phyloP scores from a whole-genome alignment of 2,888 invertebrate genomes.

The Trissoscelio sp. region DNA sequence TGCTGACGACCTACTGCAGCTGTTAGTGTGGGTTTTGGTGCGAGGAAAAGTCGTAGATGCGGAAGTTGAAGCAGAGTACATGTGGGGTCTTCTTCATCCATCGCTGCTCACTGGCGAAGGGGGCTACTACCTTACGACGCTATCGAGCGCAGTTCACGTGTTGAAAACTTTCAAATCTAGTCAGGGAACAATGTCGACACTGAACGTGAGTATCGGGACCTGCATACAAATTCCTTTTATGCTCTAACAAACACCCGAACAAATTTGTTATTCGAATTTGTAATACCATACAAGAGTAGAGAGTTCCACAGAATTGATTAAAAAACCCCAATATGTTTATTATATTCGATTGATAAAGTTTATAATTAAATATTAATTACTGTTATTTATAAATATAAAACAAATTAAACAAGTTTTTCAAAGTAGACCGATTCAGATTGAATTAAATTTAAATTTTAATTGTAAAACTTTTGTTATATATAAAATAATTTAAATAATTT shows the following conservation, averaged over 20 bases:
- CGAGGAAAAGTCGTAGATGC: slow-evolving; percentile 95
- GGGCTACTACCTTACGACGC: slow-evolving; percentile 96
- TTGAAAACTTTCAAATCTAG: slow-evolving; percentile 87
- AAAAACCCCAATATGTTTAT: too few relatives aligned
- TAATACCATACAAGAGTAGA: slow-evolving; percentile 21
- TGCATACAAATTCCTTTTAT: slow-evolving; percentile 47
- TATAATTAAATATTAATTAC: too few relatives aligned
- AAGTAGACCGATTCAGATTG: too few relatives aligned
- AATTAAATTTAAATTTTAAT: too few relatives aligned
- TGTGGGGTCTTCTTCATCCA: slow-evolving; percentile 97
- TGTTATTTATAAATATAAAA: too few relatives aligned
- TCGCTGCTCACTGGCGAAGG: slow-evolving; percentile 96
- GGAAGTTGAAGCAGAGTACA: slow-evolving; percentile 97
- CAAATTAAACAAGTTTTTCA: too few relatives aligned
- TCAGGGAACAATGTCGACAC: slow-evolving; percentile 81
- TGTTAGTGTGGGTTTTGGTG: slow-evolving; percentile 96
- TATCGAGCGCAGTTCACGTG: slow-evolving; percentile 96
- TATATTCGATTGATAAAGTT: too few relatives aligned
- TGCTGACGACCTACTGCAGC: slow-evolving; percentile 95
- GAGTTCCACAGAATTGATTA: slow-evolving; percentile 5
- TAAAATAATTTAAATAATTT: too few relatives aligned
- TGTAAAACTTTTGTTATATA: too few relatives aligned
- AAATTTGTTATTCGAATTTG: slow-evolving; percentile 48
- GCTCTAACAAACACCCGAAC: slow-evolving; percentile 18
- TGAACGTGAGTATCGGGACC: slow-evolving; percentile 76